Percentiles rank a stretch among this genome's conserved stretches.
phyloP scores from a whole-genome alignment of 2,113 vertebrate species.

The Neotoma lepida region DNA sequence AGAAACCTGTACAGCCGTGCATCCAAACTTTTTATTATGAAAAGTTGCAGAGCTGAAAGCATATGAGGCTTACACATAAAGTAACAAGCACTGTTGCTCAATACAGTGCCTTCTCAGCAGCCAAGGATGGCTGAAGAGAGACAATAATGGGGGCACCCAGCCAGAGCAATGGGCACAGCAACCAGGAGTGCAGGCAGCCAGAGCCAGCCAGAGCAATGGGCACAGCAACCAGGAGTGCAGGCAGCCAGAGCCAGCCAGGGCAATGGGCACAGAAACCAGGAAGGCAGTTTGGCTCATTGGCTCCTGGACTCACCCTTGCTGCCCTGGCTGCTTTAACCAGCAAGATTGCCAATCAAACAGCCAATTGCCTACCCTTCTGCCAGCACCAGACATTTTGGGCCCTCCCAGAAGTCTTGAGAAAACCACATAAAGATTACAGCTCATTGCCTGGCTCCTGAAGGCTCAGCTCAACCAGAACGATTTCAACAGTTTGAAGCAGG shows the following conservation, averaged over 20 bases:
- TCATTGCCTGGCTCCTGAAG: not conserved
- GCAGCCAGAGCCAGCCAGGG: not conserved
- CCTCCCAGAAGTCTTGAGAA: not conserved
- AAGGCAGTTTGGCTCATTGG: not conserved
- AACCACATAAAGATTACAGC: not conserved
- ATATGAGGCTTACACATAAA: not conserved
- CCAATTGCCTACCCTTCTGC: not conserved
- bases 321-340: not conserved
- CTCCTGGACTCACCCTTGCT: not conserved
- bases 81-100: not conserved
- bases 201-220: not conserved
- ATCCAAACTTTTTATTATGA: not conserved
- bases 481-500: not conserved
- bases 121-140: not conserved
- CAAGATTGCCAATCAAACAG: not conserved
- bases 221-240: not conserved
- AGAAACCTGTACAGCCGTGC: not conserved
- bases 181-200: not conserved
- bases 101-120: not conserved
- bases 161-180: not conserved
- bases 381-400: not conserved
- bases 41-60: not conserved
- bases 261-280: not conserved
- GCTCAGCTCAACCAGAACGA: not conserved
- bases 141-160: no score